Base-by-base conservation (phyloP, 2,888 invertebrate genomes). In the Drosophila niveifrons region DNA sequence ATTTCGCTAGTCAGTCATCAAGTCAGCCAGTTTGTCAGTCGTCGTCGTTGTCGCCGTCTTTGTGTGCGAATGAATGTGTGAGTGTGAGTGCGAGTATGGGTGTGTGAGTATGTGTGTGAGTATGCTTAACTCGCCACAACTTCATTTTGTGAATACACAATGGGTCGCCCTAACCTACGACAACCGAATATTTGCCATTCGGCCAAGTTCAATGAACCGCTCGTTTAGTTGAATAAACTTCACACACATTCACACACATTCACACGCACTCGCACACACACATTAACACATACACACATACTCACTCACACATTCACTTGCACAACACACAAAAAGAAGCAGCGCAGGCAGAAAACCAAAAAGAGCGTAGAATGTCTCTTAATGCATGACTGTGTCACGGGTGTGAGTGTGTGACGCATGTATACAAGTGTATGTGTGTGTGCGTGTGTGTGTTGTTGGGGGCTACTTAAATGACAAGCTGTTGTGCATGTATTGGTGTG, bases 141-240 rank as follows among this genome's bases (percentile, higher is more conserved):
- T 83, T 83, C 79, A 88, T 80, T 83, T 88, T 50, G 88, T 88
- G 89, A 78, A 86, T 83, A 80, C 85, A 86, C 87, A 89, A 89
- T 89, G 84, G 74, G 68, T n/a, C 61, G 78, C 75, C 79, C 90
- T 86, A 89, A 86, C 90, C 87, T 86, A 88, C 84, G 90, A 83
- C 87, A 80, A 90, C 89, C 85, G 81, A 89, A 87, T 88, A 89
- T 90, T 90, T 90, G 79, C 90, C 87, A 88, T 87, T 86, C 84
- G 90, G 84, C 89, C 87, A 90, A 90, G 90, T 90, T 88, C 89
- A 90, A 82, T 90, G 88, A 89, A 89, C 90, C 90, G 74, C 75
- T 67, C 89, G 82, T 88, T 90, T 88, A 87, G 89, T 84, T 88
- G 89, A 89, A 90, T 84, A 88, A 85, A 85, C 85, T 85, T 83